These are phyloP conservation scores for Umimayanthus chanpuru DNA, from an alignment of 92 coral and sea anemone genomes.

Conservation along the genomic window DNA sequence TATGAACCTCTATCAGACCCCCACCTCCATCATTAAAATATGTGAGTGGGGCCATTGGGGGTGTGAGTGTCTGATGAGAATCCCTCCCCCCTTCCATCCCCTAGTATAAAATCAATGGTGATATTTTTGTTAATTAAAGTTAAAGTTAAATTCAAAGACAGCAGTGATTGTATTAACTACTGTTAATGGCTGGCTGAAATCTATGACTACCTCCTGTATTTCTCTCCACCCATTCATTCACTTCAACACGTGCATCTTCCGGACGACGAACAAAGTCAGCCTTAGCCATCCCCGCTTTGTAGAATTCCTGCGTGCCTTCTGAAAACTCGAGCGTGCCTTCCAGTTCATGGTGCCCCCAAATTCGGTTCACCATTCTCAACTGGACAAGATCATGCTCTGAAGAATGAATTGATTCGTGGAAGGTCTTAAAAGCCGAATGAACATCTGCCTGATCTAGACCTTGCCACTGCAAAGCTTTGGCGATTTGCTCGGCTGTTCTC, in stretches of 20 bases:
- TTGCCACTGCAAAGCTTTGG: slow-evolving; percentile 73
- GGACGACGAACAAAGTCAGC: slow-evolving; percentile 71
- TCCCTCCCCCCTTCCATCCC: no score
- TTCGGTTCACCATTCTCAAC: slow-evolving; percentile 81
- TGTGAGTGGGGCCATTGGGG: no score
- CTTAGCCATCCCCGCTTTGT: slow-evolving; percentile 64
- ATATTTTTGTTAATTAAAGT: no score
- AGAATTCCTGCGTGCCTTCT: slow-evolving; percentile 54
- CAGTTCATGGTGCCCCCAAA: slow-evolving; percentile 79
- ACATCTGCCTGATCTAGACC: slow-evolving; percentile 58
- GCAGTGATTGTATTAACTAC: no score
- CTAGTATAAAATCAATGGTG: no score
- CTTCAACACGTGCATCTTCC: slow-evolving; percentile 68
- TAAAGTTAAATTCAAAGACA: no score
- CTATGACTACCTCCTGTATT: slow-evolving; percentile 61
- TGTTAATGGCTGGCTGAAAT: neutral
- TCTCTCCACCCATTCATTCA: slow-evolving; percentile 88
- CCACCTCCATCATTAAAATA: no score
- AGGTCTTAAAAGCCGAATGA: slow-evolving; percentile 66
- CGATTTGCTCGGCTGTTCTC: slow-evolving; percentile 76
- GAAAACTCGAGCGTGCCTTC: slow-evolving; percentile 61
- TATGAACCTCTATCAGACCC: no score
- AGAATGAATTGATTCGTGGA: slow-evolving; percentile 73
- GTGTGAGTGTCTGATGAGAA: no score
- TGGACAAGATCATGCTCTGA: slow-evolving; percentile 52